Base-by-base conservation (phyloP, 2,888 invertebrate genomes). In the Hirtodrosophila duncani region DNA sequence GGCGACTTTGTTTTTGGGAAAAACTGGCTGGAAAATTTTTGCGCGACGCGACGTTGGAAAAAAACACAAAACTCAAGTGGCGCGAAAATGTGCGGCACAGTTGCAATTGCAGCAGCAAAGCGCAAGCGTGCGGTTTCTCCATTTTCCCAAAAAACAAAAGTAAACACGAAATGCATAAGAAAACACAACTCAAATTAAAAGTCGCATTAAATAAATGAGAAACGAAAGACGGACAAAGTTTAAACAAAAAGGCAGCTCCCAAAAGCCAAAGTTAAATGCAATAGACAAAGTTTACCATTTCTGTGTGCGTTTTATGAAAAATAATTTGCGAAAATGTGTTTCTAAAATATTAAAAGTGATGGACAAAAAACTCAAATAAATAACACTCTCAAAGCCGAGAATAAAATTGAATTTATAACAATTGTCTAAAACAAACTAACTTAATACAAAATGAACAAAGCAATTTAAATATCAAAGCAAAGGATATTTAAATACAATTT, bases 1-100 rank as follows among this genome's bases (percentile, higher is more conserved):
- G n/a, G n/a, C n/a, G n/a, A n/a, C n/a, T n/a, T n/a, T n/a, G n/a
- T 42, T 58, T 63, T 63, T 63, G 53, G 49, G 33, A 57, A 60
- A 67, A 72, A 74, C 72, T 75, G 69, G 75, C 65, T 64, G 64
- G 53, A 52, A 78, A 72, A 63, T 58, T 57, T 42, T 45, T 39
- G 44, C 41, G 46, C 60, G 50, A 52, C 64, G 33, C 50, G 53
- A 21, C 53, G 27, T 21, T 24, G 13, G 24, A 24, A 48, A 65
- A 30, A 74, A 58, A 67, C 63, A 80, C 79, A 80, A 80, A 80
- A 80, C 77, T 74, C 60, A 71, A 69, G 68, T 74, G 68, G 65
- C 67, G 70, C 67, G 70, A 72, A 80, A 74, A 64, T 70, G 50
- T 29, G 61, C 63, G 65, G 65, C 77, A 77, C 82, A 82, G 82